Evolutionary conservation across 2,113 vertebrate genomes (phyloP).

Genomic region (Apteryx mantelli): DNA sequence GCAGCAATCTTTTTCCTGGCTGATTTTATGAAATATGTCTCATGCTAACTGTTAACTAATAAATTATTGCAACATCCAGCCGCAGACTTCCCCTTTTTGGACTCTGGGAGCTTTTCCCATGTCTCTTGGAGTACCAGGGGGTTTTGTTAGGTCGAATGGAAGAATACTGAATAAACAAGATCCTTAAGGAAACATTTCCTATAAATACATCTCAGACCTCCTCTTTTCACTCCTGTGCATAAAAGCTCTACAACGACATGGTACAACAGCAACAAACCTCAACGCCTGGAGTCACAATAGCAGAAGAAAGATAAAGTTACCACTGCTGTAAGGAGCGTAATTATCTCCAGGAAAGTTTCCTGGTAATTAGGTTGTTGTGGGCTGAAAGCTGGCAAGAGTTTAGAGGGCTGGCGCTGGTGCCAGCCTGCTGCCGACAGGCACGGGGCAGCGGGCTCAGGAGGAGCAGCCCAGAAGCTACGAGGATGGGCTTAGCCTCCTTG

Average conservation of each 20-base stretch:
- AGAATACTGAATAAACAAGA: constrained; percentile 7
- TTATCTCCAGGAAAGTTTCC: background rate
- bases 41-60: constrained; percentile 6
- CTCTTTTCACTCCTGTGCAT: background rate
- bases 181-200: constrained; percentile 49
- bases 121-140: background rate
- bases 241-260: background rate
- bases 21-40: constrained; percentile 42
- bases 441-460: background rate
- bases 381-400: background rate
- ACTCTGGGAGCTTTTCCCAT: background rate
- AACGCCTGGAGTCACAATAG: background rate
- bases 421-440: background rate
- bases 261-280: background rate
- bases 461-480: background rate
- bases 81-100: background rate
- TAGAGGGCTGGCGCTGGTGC: background rate
- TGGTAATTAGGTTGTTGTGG: background rate
- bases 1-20: background rate
- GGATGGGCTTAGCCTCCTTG: background rate
- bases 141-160: constrained; percentile 47
- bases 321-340: background rate
- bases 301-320: background rate
- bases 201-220: background rate
- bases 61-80: constrained; percentile 31